These are phyloP conservation scores for Sepiola atlantica DNA, from an alignment of 2,888 invertebrate genomes.

Conservation along the genomic window DNA sequence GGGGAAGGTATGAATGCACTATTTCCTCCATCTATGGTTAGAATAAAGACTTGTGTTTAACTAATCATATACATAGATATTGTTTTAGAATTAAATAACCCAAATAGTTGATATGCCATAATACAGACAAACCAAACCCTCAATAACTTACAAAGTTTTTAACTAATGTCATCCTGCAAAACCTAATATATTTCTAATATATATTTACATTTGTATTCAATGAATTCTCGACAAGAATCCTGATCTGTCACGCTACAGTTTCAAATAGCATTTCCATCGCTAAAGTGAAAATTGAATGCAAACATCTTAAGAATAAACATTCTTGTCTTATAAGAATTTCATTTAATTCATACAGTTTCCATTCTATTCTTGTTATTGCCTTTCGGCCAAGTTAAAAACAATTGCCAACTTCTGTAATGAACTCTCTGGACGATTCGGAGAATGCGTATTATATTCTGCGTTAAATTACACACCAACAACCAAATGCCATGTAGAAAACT, in stretches of 20 bases:
- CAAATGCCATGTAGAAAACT: constrained; percentile 8
- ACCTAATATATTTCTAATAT: background rate
- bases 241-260: background rate
- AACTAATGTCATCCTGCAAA: background rate
- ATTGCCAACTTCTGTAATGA: background rate
- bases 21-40: too few relatives aligned
- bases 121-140: too few relatives aligned
- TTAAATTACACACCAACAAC: constrained; percentile 32
- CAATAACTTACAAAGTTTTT: background rate
- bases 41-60: too few relatives aligned
- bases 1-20: too few relatives aligned
- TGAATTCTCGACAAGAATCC: background rate
- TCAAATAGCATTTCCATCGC: too few relatives aligned
- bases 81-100: too few relatives aligned
- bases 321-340: background rate
- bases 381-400: background rate
- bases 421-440: background rate
- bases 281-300: too few relatives aligned
- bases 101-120: too few relatives aligned
- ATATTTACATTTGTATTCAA: background rate
- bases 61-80: too few relatives aligned
- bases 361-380: background rate
- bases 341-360: background rate
- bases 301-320: too few relatives aligned
- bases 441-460: constrained; percentile 4